Evolutionary conservation across 2,888 invertebrate genomes (phyloP).

Genomic region (Ormyrus rosae): DNA sequence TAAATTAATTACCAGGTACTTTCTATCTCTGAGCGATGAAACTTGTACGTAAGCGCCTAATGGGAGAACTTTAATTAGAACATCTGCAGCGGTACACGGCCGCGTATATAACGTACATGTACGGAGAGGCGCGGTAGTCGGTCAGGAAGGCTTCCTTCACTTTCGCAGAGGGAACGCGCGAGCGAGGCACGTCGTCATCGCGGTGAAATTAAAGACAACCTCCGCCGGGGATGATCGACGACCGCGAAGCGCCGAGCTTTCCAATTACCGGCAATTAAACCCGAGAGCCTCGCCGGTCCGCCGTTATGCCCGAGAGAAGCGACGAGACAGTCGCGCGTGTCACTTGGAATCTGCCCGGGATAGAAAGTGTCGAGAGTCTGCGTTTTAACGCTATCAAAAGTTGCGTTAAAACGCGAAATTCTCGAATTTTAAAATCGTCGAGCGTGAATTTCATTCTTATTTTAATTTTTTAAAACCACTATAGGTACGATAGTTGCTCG

Average conservation of each 20-base stretch:
- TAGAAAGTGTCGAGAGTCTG: too few species aligned
- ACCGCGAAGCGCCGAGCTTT: constrained; percentile 17
- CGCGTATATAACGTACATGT: neutral
- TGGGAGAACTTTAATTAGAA: constrained; percentile 52
- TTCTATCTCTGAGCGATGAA: constrained; percentile 53
- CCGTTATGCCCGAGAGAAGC: constrained; percentile 6
- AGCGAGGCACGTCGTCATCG: constrained; percentile 6
- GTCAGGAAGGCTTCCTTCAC: constrained; percentile 32
- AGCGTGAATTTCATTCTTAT: too few species aligned
- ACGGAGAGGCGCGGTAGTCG: neutral
- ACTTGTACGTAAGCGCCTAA: constrained; percentile 25
- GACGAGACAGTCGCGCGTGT: neutral
- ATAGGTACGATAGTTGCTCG: too few species aligned
- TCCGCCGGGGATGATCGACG: constrained; percentile 36
- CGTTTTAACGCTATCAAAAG: too few species aligned
- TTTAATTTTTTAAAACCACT: too few species aligned
- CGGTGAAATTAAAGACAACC: constrained; percentile 34
- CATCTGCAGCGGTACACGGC: constrained; percentile 27
- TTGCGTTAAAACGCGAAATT: too few species aligned
- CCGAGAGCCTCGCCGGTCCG: neutral
- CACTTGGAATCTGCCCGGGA: too few species aligned
- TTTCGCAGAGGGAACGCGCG: constrained; percentile 39
- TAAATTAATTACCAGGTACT: constrained; percentile 54
- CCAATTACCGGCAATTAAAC: constrained; percentile 37
- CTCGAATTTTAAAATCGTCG: too few species aligned